These are phyloP conservation scores for Gorsachius magnificus DNA, from an alignment of 2,797 vertebrate genomes.

Conservation along the genomic window DNA sequence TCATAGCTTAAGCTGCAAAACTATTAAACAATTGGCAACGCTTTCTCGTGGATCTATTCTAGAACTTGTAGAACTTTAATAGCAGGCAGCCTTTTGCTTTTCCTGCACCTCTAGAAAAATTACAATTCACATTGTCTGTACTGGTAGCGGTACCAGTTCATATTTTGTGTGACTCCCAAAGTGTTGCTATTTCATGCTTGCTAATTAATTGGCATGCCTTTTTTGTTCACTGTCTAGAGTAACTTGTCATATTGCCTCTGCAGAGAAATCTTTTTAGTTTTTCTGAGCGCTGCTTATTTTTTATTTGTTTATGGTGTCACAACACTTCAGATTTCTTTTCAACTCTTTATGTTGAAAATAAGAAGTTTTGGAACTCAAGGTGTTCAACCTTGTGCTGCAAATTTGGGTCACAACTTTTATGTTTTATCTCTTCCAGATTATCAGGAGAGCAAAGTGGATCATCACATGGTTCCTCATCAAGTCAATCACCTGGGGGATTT, in stretches of 20 bases:
- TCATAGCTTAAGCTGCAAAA: background rate
- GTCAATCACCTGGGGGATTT: slow-evolving; percentile 60
- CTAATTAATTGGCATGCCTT: background rate
- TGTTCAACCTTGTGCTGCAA: background rate
- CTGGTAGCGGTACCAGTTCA: background rate
- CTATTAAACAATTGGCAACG: background rate
- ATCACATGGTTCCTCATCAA: slow-evolving; percentile 59
- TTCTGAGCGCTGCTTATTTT: background rate
- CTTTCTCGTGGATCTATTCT: background rate
- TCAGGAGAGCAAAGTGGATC: slow-evolving; percentile 61
- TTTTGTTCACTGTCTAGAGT: background rate
- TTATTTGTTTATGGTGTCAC: background rate
- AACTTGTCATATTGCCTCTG: background rate
- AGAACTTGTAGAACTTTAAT: background rate
- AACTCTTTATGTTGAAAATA: background rate
- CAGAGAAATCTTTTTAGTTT: background rate
- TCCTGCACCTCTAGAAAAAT: background rate
- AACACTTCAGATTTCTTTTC: background rate
- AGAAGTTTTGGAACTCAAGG: background rate
- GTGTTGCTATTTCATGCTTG: background rate
- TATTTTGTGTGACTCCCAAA: background rate
- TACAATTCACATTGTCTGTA: background rate
- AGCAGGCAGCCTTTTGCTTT: background rate
- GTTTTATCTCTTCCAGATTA: slow-evolving; percentile 70
- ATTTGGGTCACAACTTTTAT: background rate